Percentiles rank a stretch among this genome's conserved stretches.
Conservation (phyloP, 2,113 vertebrate genomes). For the Macquaria australasica region DNA sequence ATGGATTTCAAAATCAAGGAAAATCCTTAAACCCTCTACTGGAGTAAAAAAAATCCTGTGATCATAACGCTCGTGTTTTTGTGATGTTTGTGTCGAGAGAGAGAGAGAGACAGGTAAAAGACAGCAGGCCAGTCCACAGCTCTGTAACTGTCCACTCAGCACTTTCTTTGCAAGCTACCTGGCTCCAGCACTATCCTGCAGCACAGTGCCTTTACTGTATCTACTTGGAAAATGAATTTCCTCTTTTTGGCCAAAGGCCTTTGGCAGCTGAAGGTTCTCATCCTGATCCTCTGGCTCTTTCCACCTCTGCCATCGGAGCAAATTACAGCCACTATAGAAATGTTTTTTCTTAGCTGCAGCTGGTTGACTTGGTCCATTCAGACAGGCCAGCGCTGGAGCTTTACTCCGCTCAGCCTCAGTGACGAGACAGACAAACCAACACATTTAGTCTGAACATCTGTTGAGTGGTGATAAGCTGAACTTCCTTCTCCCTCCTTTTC, state of each 20-base stretch:
- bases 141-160: conserved; percentile 58
- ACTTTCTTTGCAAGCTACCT: conserved; percentile 61
- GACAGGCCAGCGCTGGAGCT: conserved; percentile 54
- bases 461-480: conserved; percentile 73
- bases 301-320: conserved; percentile 69
- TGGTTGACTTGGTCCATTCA: conserved; percentile 67
- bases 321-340: conserved; percentile 70
- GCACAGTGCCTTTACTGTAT: conserved; percentile 55
- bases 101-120: background rate
- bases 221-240: conserved; percentile 69
- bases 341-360: conserved; percentile 64
- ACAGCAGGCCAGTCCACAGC: conserved; percentile 26
- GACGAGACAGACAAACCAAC: conserved; percentile 63
- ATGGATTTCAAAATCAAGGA: background rate
- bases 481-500: conserved; percentile 45
- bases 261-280: conserved; percentile 64
- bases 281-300: conserved; percentile 57
- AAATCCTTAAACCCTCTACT: background rate
- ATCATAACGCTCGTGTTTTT: background rate
- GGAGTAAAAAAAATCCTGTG: background rate
- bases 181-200: conserved; percentile 28
- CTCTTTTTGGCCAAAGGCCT: conserved; percentile 68
- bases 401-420: conserved; percentile 46
- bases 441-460: conserved; percentile 69
- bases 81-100: background rate